Conservation (phyloP, 2,113 vertebrate species). For the Junco hyemalis region DNA sequence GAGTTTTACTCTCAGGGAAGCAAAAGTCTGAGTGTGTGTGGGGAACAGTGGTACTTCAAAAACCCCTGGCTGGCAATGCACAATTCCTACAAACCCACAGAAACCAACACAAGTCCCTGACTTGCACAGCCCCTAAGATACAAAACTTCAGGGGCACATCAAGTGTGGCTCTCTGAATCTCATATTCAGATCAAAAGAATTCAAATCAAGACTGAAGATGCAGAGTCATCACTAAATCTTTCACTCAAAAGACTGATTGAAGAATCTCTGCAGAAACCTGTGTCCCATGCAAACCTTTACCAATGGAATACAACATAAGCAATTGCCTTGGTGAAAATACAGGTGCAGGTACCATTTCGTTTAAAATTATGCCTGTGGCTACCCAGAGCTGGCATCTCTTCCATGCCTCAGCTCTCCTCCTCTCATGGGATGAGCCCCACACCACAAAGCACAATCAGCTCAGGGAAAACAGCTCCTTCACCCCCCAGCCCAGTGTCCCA, state of each 20-base stretch:
- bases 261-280: neutral
- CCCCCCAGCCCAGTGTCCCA: neutral
- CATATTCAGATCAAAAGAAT: neutral
- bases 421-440: rapidly evolving
- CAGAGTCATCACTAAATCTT: neutral
- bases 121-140: neutral
- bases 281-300: neutral
- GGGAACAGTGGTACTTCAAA: neutral
- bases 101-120: too few relatives aligned
- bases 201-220: neutral
- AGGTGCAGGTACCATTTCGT: neutral
- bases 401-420: neutral
- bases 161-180: neutral
- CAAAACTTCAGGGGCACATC: neutral
- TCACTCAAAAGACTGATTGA: neutral
- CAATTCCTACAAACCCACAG: neutral
- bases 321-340: neutral
- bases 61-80: neutral
- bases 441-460: rapidly evolving
- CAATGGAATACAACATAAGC: neutral
- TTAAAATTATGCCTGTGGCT: neutral
- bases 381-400: neutral
- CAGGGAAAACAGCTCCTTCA: neutral
- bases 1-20: neutral
- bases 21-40: rapidly evolving